Conservation (phyloP, 1,140 invertebrate species). For the Drosophila leontia region DNA sequence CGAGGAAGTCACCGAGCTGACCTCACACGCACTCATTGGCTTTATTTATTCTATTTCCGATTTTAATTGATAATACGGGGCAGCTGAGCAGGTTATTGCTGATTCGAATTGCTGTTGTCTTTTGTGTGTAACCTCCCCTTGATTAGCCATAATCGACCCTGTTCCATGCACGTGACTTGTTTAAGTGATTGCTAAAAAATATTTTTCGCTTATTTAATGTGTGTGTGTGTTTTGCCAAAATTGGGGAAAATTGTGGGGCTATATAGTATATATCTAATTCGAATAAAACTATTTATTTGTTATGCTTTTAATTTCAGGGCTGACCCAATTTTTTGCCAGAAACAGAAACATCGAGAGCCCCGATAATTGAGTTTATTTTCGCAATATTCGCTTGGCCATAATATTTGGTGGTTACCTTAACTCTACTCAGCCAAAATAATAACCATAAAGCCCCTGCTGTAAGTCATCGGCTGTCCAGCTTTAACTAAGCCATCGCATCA, state of each 20-base stretch:
- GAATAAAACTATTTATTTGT: constrained; percentile 17
- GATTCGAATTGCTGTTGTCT: constrained; percentile 43
- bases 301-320: not conserved
- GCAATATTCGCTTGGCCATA: not conserved
- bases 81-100: constrained; percentile 1
- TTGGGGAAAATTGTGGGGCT: constrained; percentile 16
- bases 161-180: constrained; percentile 62
- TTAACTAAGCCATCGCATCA: constrained; percentile 29
- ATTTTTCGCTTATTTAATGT: constrained; percentile 29
- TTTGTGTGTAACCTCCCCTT: constrained; percentile 59
- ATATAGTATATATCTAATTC: constrained; percentile 20
- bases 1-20: constrained; percentile 34
- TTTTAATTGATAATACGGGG: constrained; percentile 48
- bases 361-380: constrained; percentile 1
- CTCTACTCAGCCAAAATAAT: constrained; percentile 5
- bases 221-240: constrained; percentile 21
- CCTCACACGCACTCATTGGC: constrained; percentile 31
- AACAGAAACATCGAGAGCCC: constrained; percentile 7
- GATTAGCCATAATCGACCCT: constrained; percentile 58
- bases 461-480: constrained; percentile 27
- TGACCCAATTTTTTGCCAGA: constrained; percentile 24
- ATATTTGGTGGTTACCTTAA: constrained; percentile 21
- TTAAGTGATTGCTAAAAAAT: constrained; percentile 51
- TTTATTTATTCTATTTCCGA: constrained; percentile 47
- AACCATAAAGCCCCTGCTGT: constrained; percentile 8